phyloP scores from a whole-genome alignment of 2,888 invertebrate genomes.

The Myathropa florea region DNA sequence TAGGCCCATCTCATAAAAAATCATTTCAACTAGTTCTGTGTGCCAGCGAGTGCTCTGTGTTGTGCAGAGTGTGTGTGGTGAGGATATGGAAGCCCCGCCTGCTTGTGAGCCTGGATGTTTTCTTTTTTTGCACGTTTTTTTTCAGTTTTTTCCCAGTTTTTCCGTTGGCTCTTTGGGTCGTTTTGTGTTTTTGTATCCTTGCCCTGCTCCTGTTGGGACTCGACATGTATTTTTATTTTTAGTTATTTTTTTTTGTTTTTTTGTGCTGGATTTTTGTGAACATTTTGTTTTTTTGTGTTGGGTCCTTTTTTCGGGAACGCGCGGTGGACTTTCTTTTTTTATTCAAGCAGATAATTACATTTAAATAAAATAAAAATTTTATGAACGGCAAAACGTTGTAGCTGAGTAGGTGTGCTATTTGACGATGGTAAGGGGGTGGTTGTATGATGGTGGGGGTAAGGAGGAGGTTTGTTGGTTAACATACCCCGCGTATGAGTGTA shows the following conservation, averaged over 20 bases:
- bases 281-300: slow-evolving; percentile 12
- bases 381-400: slow-evolving; percentile 69
- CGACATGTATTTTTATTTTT: slow-evolving; percentile 42
- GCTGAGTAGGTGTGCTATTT: slow-evolving; percentile 57
- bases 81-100: slow-evolving; percentile 64
- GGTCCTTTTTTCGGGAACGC: slow-evolving; percentile 54
- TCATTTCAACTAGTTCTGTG: slow-evolving; percentile 67
- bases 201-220: slow-evolving; percentile 23
- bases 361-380: slow-evolving; percentile 71
- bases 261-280: slow-evolving; percentile 7
- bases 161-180: background rate
- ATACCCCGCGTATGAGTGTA: slow-evolving; percentile 34
- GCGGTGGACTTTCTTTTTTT: slow-evolving; percentile 39
- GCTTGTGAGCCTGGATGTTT: slow-evolving; percentile 65
- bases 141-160: slow-evolving; percentile 26
- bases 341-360: slow-evolving; percentile 70
- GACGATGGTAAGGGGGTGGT: background rate
- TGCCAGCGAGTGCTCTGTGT: slow-evolving; percentile 12
- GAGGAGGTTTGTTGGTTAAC: slow-evolving; percentile 1
- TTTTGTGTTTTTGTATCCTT: slow-evolving; percentile 20
- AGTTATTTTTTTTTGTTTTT: slow-evolving; percentile 30
- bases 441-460: background rate
- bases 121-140: slow-evolving; percentile 30
- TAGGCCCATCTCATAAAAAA: slow-evolving; percentile 70
- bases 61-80: slow-evolving; percentile 43